Evolutionary conservation across 2,797 vertebrate species (phyloP), one percentile per base, ranked within the genome.

Genomic region (Neosilurus hyrtlii): DNA sequence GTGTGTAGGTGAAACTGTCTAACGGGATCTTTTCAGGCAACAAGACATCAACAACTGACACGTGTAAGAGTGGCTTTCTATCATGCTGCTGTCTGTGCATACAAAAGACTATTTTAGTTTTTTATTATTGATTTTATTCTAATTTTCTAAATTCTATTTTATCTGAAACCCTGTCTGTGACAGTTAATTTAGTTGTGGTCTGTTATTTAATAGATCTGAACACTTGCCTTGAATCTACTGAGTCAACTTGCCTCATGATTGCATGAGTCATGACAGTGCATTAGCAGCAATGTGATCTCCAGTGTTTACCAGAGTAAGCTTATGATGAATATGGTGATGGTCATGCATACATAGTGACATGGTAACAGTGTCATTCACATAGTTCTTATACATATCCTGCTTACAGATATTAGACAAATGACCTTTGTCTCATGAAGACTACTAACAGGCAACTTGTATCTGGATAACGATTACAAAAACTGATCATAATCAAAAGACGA

Each of bases 201-300:
- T 65, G 15, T 59, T 9, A 59, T 76, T 30, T 76, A 22, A 22
- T 57, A 73, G 66, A 49, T 35, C 65, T 65, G 43, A 73, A 18
- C 3, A 59, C 57, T 66, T 66, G 18, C 11, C 75, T n/a, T 51
- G n/a, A 22, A 18, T 63, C 37, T 63, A 16, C 6, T 77, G 26
- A 68, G 52, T 80, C 61, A 67, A 54, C 10, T 26, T 51, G n/a
- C 20, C 51, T 82, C 56, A 51, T 86, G 62, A 82, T 63, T 65
- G 71, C 51, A 2, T 67, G 62, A 66, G 70, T 79, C 24, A 57
- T 87, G 73, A 73, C 54, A n/a, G 26, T 54, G 11, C 10, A n/a
- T 35, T 16, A 24, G 15, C 74, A 24, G 35, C 37, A 57, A 18
- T 71, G 81, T 63, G 79, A 83, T 75, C 30, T 49, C 63, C 56